Conservation (phyloP, 2,888 invertebrate genomes). For the Matsumyia berberina region DNA sequence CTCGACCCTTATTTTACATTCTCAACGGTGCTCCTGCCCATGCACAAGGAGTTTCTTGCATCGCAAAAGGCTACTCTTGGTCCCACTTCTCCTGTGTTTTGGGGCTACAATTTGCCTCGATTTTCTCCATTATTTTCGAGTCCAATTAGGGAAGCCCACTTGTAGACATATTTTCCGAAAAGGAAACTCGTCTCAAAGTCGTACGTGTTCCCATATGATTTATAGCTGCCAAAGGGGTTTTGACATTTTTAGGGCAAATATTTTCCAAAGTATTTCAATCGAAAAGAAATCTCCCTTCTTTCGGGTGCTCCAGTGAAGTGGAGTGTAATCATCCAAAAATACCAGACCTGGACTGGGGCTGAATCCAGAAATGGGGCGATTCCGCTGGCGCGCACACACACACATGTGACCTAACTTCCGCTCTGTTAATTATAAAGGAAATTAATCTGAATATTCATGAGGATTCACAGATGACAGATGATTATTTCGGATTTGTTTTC, state of each 20-base stretch:
- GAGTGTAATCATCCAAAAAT: constrained; percentile 59
- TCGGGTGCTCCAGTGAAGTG: constrained; percentile 32
- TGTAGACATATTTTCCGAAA: constrained; percentile 21
- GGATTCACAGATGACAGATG: constrained; percentile 27
- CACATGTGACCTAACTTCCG: constrained; percentile 60
- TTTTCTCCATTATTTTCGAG: constrained; percentile 25
- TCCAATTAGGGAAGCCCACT: constrained; percentile 59
- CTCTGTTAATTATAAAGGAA: constrained; percentile 59
- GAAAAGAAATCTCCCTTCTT: not conserved
- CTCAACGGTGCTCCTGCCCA: not conserved
- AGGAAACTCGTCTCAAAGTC: constrained; percentile 19
- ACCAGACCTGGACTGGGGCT: constrained; percentile 3
- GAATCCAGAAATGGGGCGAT: not conserved
- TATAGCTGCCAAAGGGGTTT: constrained; percentile 51
- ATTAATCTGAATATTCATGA: constrained; percentile 56
- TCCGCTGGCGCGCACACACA: not conserved
- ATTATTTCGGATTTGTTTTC: not conserved
- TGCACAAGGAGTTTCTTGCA: constrained; percentile 3
- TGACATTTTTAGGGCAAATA: constrained; percentile 71
- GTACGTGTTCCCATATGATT: constrained; percentile 25
- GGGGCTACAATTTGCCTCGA: constrained; percentile 51
- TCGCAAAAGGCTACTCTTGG: constrained; percentile 46
- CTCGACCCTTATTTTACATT: constrained; percentile 34
- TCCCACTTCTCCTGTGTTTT: constrained; percentile 53
- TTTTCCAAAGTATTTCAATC: constrained; percentile 12